Base-by-base conservation (phyloP, 1,140 invertebrate species). In the Zelostemma sp. region DNA sequence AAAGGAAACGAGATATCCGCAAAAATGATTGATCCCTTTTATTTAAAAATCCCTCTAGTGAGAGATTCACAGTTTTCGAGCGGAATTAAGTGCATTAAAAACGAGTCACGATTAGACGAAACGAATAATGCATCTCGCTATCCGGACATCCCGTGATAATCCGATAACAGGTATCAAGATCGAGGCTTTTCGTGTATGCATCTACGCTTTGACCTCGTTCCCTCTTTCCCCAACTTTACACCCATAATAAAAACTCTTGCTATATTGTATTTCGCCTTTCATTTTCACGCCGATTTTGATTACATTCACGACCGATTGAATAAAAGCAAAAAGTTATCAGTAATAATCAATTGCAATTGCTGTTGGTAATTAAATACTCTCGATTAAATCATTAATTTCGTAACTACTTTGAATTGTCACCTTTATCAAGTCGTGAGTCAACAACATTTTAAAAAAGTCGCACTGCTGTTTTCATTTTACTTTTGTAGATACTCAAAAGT, bases 131-230 rank as follows among this genome's bases (percentile, higher is more conserved):
- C 65, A 68, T 62, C 65, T 67, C 41, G 71, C 57, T 70, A 67
- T 56, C 63, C 67, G 55, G 55, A 68, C 59, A 73, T 70, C 72
- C 62, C 60, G 61, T 67, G 57, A 74, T 74, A 74, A 74, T 72
- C 72, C 68, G 68, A 72, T 74, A 72, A 68, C 65, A 62, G 60
- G 58, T 62, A 68, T 62, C 65, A 68, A 68, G 65, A 68, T 68
- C 65, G 65, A 62, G 54, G 58, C 57, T 47, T 60, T 47, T 31
- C 57, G 47, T 57, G 15, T 40, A 54, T 50, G n/a, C n/a, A n/a
- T n/a, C 50, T 53, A 33, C 63, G 47, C 53, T 54, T 33, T 68
- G 65, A 68, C 65, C 65, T 55, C 62, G 54, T 68, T 68, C 65
- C 40, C 19, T 35, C 17, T 8, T 8, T 15, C n/a, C 58, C 45